phyloP scores from a whole-genome alignment of 2,113 vertebrate genomes.

The Erpornis zantholeuca region DNA sequence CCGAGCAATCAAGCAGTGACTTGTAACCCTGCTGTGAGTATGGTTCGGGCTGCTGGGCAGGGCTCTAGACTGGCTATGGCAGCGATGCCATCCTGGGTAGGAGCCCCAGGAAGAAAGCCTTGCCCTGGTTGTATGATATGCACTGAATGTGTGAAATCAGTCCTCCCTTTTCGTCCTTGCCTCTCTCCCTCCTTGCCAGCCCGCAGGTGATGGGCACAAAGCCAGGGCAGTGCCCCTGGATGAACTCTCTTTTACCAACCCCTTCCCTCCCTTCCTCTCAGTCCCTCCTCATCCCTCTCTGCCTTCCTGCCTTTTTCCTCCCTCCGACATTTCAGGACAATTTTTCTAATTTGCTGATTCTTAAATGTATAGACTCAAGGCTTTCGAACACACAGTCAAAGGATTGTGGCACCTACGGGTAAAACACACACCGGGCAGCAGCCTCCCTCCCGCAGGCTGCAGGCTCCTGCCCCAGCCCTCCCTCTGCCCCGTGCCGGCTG shows the following conservation, averaged over 20 bases:
- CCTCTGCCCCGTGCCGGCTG: neutral
- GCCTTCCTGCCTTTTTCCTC: conserved; percentile 15
- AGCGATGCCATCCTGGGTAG: neutral
- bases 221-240: neutral
- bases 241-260: conserved; percentile 21
- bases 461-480: neutral
- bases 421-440: neutral
- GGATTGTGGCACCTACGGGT: conserved; percentile 60
- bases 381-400: conserved; percentile 57
- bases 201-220: neutral
- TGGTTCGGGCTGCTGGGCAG: conserved; percentile 8
- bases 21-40: conserved; percentile 19
- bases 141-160: conserved; percentile 38
- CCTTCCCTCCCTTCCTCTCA: neutral
- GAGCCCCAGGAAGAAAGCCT: neutral
- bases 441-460: neutral
- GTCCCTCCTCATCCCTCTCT: neutral
- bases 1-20: conserved; percentile 46
- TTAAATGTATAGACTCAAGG: conserved; percentile 54
- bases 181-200: neutral
- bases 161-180: neutral
- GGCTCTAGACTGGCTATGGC: conserved; percentile 5
- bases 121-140: neutral
- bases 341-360: conserved; percentile 66
- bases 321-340: conserved; percentile 45